These are phyloP conservation scores for Bradypodion pumilum DNA, from an alignment of 2,797 vertebrate species.

Conservation along the genomic window DNA sequence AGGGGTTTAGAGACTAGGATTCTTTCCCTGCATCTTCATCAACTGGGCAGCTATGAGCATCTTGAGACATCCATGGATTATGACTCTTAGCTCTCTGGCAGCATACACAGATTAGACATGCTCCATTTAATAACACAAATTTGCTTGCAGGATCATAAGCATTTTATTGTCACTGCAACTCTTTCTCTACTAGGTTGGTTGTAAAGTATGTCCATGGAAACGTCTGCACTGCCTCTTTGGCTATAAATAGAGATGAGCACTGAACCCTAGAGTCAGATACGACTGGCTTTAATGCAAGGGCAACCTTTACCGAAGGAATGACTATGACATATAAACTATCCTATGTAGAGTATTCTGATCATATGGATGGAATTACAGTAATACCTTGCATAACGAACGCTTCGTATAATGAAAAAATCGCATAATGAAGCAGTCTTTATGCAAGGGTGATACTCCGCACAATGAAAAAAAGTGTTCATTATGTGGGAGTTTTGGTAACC, in stretches of 20 bases:
- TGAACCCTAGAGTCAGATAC: too few relatives aligned
- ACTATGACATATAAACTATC: neutral
- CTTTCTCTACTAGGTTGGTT: neutral
- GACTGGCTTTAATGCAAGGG: too few relatives aligned
- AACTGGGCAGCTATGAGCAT: neutral
- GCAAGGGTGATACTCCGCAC: too few relatives aligned
- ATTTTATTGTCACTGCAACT: neutral
- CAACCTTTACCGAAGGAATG: too few relatives aligned
- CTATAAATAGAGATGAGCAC: too few relatives aligned
- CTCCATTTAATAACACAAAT: neutral
- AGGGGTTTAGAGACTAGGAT: conserved; percentile 1
- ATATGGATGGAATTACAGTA: neutral
- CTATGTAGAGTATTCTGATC: neutral
- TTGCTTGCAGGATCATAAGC: neutral
- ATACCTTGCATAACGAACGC: too few relatives aligned
- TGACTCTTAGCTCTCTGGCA: neutral
- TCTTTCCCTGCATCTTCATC: neutral
- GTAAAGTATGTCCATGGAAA: neutral
- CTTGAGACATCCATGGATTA: neutral
- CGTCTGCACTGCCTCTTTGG: too few relatives aligned
- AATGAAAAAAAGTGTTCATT: too few relatives aligned
- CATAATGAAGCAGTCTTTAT: too few relatives aligned
- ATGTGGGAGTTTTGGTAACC: too few relatives aligned
- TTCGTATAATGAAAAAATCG: too few relatives aligned
- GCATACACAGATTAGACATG: neutral